Base-by-base conservation (phyloP, 2,797 vertebrate genomes). In the Acestrorhynchus altus region DNA sequence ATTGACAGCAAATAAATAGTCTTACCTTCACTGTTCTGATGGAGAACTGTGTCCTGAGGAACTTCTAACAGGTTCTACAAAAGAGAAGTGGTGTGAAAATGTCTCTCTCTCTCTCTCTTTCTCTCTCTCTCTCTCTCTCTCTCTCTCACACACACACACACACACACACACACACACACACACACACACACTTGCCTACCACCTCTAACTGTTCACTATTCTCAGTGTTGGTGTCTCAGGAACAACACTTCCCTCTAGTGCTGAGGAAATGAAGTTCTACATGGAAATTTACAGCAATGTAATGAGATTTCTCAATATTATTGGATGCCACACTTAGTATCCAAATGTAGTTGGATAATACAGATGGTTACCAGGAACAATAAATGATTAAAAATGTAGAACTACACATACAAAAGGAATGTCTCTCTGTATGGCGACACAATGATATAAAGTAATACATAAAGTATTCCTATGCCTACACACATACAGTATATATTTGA, bases 211-310 rank as follows among this genome's bases (percentile, higher is more conserved):
- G 46, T 44, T 31, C 70, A 42, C 54, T 28, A 28, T n/a, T 73
- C 47, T 47, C 16, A 18, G 40, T 10, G 6, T 15, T 16, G 24
- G 57, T 18, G 4, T 40, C 20, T 42, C 1, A 64, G 40, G 6
- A 22, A 16, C 54, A 52, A 52, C 40, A 39, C 63, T 59, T 24
- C n/a, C 77, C 52, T 61, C 77, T 74, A 63, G 71, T 78, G 76
- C n/a, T 57, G 8, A 63, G 51, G 13, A 31, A 67, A 49, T 7
- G 15, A 57, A 61, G 59, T 1, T 11, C 4, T 11, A 5, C 1
- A 12, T 57, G 24, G 10, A 26, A 12, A 26, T 57, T 0, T 4
- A 54, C 8, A 26, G 15, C 22, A 56, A 0, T 10, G 4, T 8
- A 24, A 24, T 5, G 54, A 4, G 22, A 26, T 56, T 12, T 18